Percentiles rank a stretch among this genome's conserved stretches.
phyloP scores from a whole-genome alignment of 2,797 vertebrate genomes.

The Rhyacichthys aspro region DNA sequence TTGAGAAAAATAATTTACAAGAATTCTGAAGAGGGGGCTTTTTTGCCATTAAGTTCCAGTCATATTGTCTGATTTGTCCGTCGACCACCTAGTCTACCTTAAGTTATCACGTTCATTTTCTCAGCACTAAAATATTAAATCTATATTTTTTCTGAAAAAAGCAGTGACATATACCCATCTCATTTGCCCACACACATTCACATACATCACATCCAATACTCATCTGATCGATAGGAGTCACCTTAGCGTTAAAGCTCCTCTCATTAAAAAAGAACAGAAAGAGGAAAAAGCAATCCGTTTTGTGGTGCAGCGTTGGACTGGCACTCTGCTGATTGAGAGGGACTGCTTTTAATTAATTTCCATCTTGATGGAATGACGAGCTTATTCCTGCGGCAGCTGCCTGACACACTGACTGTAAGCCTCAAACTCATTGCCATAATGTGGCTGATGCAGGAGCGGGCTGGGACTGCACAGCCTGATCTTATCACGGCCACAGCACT shows the following conservation, averaged over 20 bases:
- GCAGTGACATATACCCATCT: too few relatives aligned
- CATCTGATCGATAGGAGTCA: constrained; percentile 2
- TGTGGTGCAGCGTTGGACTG: constrained; percentile 25
- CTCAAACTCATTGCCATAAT: constrained; percentile 82
- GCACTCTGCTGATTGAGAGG: constrained; percentile 67
- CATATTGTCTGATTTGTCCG: too few relatives aligned
- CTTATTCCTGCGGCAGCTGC: constrained; percentile 70
- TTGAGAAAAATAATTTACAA: too few relatives aligned
- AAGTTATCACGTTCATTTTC: too few relatives aligned
- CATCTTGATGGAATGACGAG: constrained; percentile 78
- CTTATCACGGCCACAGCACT: constrained; percentile 73
- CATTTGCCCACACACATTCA: too few relatives aligned
- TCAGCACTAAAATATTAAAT: too few relatives aligned
- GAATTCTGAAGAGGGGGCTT: too few relatives aligned
- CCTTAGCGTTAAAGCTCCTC: constrained; percentile 9
- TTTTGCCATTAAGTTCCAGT: too few relatives aligned
- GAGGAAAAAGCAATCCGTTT: constrained; percentile 14
- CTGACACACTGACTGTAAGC: constrained; percentile 74
- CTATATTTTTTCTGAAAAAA: too few relatives aligned
- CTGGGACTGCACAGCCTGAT: constrained; percentile 45
- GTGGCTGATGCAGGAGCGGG: constrained; percentile 29
- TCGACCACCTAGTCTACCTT: too few relatives aligned
- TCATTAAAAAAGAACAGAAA: constrained; percentile 39
- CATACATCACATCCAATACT: constrained; percentile 1
- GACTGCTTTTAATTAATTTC: constrained; percentile 76